Conservation (phyloP, 1,140 invertebrate genomes). For the Pissodes strobi region DNA sequence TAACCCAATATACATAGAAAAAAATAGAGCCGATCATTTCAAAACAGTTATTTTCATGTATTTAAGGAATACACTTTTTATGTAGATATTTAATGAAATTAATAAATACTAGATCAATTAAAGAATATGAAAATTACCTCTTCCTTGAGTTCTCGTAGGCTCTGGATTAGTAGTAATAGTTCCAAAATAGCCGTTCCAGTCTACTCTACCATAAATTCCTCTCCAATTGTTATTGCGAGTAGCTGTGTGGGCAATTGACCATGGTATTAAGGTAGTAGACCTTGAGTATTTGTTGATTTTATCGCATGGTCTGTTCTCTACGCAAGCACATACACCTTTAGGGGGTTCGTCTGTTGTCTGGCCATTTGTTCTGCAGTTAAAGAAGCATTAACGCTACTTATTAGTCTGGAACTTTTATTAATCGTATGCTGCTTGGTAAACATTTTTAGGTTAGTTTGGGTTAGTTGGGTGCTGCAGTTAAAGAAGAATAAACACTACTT, state of each 20-base stretch:
- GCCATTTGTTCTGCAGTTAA: constrained; percentile 75
- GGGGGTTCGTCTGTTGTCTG: constrained; percentile 65
- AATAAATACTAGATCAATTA: no score
- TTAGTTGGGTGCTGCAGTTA: no score
- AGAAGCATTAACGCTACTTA: no score
- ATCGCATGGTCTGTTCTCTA: constrained; percentile 67
- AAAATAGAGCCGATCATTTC: no score
- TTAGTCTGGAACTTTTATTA: no score
- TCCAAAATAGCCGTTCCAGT: constrained; percentile 84
- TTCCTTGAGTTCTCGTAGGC: constrained; percentile 86
- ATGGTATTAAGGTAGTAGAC: constrained; percentile 82
- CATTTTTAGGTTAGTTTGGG: no score
- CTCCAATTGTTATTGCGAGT: constrained; percentile 88
- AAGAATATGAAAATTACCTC: constrained; percentile 34
- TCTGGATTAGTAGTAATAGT: constrained; percentile 89
- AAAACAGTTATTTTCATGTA: no score
- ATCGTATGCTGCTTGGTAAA: no score
- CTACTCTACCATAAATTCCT: constrained; percentile 73
- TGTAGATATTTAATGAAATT: no score
- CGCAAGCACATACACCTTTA: constrained; percentile 81
- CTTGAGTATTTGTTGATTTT: constrained; percentile 70
- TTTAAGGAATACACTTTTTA: neutral
- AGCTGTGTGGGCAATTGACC: constrained; percentile 87
- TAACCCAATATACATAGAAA: no score
- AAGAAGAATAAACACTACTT: no score